Conservation (phyloP, 2,113 vertebrate species). For the Elephas maximus region DNA sequence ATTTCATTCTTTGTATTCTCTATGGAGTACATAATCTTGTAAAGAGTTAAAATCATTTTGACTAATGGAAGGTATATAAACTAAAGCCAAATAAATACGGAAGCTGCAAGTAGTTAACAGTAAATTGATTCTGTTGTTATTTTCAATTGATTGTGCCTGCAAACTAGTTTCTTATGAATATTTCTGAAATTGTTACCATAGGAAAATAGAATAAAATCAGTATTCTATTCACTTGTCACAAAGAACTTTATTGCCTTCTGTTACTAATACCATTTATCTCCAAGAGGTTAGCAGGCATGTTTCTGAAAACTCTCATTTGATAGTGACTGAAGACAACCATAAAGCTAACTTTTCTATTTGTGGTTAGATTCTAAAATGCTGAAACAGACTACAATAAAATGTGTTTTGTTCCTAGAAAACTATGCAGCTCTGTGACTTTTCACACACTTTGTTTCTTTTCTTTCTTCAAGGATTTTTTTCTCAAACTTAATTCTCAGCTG, state of each 20-base stretch:
- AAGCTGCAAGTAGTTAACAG: slow-evolving; percentile 63
- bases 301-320: slow-evolving; percentile 65
- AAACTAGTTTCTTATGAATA: slow-evolving; percentile 65
- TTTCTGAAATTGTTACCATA: slow-evolving; percentile 63
- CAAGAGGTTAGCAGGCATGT: slow-evolving; percentile 58
- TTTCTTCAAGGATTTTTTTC: slow-evolving; percentile 64
- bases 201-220: slow-evolving; percentile 73
- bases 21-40: slow-evolving; percentile 15
- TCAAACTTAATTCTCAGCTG: slow-evolving; percentile 59
- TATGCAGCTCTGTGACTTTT: slow-evolving; percentile 35
- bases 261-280: slow-evolving; percentile 70
- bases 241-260: slow-evolving; percentile 67
- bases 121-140: slow-evolving; percentile 67
- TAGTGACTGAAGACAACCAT: slow-evolving; percentile 62
- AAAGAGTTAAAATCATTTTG: slow-evolving; percentile 56
- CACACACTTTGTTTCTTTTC: neutral
- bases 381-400: slow-evolving; percentile 72
- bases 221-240: slow-evolving; percentile 77
- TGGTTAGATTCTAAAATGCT: slow-evolving; percentile 70
- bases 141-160: slow-evolving; percentile 65
- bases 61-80: slow-evolving; percentile 10
- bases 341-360: slow-evolving; percentile 66
- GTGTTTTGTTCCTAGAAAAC: slow-evolving; percentile 67
- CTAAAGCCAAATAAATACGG: slow-evolving; percentile 6
- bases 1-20: neutral